Evolutionary conservation across 2,888 invertebrate genomes (phyloP).

Genomic region (Noctua comes): DNA sequence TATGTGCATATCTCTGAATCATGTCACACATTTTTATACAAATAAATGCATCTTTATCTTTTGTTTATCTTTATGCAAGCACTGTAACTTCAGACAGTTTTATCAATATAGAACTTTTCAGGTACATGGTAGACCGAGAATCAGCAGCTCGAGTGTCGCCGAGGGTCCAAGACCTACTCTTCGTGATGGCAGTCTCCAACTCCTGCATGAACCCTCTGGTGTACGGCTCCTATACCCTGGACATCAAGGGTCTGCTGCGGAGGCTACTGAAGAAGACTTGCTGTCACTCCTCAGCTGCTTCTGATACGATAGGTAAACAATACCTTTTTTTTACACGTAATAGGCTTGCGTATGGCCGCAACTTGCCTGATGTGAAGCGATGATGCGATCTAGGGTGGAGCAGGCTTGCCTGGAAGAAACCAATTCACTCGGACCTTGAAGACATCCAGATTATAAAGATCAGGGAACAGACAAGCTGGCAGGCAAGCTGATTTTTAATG

Average conservation of each 20-base stretch:
- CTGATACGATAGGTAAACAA: slow-evolving; percentile 76
- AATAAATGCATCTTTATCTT: too few relatives aligned
- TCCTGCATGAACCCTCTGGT: slow-evolving; percentile 95
- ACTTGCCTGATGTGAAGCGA: background rate
- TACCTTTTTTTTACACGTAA: background rate
- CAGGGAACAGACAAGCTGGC: background rate
- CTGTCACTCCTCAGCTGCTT: slow-evolving; percentile 77
- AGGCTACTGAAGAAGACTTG: slow-evolving; percentile 75
- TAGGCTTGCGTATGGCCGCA: background rate
- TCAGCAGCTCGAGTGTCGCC: slow-evolving; percentile 92
- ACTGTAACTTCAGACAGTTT: background rate
- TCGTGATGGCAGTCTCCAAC: slow-evolving; percentile 95
- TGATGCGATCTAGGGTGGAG: background rate
- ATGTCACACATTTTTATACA: too few relatives aligned
- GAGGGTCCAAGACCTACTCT: slow-evolving; percentile 92
- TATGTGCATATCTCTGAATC: too few relatives aligned
- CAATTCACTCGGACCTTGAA: background rate
- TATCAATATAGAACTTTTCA: slow-evolving; percentile 69
- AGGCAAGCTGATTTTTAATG: background rate
- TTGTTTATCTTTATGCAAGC: background rate
- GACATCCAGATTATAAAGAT: background rate
- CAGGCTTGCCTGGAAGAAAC: background rate
- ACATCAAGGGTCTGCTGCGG: slow-evolving; percentile 74
- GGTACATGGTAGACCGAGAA: slow-evolving; percentile 93
- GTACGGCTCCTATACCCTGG: slow-evolving; percentile 92